These are phyloP conservation scores for Boloria selene DNA, from an alignment of 2,888 invertebrate species.

Conservation along the genomic window DNA sequence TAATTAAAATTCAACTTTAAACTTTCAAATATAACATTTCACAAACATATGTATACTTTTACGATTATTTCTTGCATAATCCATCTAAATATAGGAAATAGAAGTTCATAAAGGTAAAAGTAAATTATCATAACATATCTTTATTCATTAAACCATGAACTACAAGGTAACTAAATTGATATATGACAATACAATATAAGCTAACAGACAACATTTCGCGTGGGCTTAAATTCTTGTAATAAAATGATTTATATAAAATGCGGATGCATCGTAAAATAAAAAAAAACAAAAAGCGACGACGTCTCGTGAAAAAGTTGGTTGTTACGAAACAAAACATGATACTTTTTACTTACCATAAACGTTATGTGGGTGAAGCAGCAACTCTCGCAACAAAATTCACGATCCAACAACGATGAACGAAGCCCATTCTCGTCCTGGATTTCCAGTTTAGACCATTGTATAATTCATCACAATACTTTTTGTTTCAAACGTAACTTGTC, in stretches of 20 bases:
- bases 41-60: no score
- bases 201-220: slow-evolving; percentile 25
- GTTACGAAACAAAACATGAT: slow-evolving; percentile 76
- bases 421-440: slow-evolving; percentile 70
- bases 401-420: slow-evolving; percentile 60
- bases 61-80: no score
- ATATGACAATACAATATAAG: slow-evolving; percentile 6
- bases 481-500: slow-evolving; percentile 63
- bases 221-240: slow-evolving; percentile 26
- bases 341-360: slow-evolving; percentile 78
- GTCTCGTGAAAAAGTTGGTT: slow-evolving; percentile 51
- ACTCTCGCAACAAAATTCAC: slow-evolving; percentile 59
- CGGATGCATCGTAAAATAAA: slow-evolving; percentile 32
- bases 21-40: no score
- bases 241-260: slow-evolving; percentile 31
- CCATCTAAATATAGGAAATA: no score
- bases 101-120: no score
- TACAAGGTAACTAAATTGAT: not conserved
- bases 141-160: not conserved
- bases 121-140: no score
- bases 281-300: slow-evolving; percentile 32
- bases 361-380: slow-evolving; percentile 74
- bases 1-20: no score
- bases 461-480: slow-evolving; percentile 71
- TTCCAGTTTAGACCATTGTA: slow-evolving; percentile 72